phyloP scores from a whole-genome alignment of 2,113 vertebrate species.

The Machaerirhynchus nigripectus region DNA sequence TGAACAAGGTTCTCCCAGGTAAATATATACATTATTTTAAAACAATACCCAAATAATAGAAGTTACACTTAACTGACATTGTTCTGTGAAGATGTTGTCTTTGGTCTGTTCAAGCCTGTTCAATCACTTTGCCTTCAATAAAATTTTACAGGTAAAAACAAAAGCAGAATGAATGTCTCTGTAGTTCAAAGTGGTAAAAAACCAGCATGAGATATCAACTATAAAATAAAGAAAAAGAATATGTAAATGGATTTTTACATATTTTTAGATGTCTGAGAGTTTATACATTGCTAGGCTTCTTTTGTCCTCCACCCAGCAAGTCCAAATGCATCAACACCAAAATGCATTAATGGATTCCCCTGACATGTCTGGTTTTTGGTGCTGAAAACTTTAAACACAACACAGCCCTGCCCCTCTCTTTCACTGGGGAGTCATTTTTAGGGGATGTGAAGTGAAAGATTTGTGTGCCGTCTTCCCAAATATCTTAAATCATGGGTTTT shows the following conservation, averaged over 20 bases:
- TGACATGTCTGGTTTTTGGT: neutral
- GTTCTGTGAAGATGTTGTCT: neutral
- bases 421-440: neutral
- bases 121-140: neutral
- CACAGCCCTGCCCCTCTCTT: neutral
- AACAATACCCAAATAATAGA: neutral
- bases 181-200: neutral
- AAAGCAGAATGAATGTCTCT: neutral
- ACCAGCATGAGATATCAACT: neutral
- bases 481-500: neutral
- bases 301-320: neutral
- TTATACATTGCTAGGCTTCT: neutral
- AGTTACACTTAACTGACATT: neutral
- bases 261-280: neutral
- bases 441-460: neutral
- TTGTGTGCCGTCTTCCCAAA: neutral
- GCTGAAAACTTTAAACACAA: neutral
- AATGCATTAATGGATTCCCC: neutral
- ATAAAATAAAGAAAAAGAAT: neutral
- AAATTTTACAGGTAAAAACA: neutral
- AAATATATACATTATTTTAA: neutral
- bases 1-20: neutral
- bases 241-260: neutral
- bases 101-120: neutral
- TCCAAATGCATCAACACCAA: neutral